phyloP scores from a whole-genome alignment of 2,888 invertebrate genomes.

The Ligdia adustata region DNA sequence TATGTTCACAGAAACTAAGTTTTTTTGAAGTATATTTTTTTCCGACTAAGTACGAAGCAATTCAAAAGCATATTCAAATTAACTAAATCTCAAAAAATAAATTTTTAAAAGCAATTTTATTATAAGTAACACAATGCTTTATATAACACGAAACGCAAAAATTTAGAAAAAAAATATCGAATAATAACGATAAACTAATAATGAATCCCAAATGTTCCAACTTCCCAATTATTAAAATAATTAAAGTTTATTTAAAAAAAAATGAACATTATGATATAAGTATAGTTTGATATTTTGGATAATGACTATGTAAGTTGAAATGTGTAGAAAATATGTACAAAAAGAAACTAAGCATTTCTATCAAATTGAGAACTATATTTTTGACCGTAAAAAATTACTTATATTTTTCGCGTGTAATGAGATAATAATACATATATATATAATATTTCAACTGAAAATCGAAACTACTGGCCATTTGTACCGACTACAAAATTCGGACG shows the following conservation, averaged over 20 bases:
- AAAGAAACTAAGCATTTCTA: conserved; percentile 47
- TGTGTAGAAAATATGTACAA: conserved; percentile 61
- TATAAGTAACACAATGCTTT: conserved; percentile 47
- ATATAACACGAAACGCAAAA: conserved; percentile 47
- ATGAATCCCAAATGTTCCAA: conserved; percentile 47
- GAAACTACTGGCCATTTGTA: conserved; percentile 42
- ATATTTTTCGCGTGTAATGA: conserved; percentile 42
- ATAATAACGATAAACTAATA: conserved; percentile 43
- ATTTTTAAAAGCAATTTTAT: conserved; percentile 41
- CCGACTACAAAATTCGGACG: conserved; percentile 47
- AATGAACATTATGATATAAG: conserved; percentile 40
- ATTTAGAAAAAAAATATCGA: conserved; percentile 35
- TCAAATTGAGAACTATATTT: conserved; percentile 46
- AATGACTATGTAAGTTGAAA: conserved; percentile 60
- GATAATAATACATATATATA: conserved; percentile 36
- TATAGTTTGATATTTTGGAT: conserved; percentile 54
- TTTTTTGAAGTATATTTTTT: conserved; percentile 38
- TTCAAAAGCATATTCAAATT: conserved; percentile 58
- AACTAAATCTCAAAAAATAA: conserved; percentile 30
- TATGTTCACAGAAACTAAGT: conserved; percentile 41
- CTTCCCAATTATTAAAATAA: conserved; percentile 46
- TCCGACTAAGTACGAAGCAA: conserved; percentile 73
- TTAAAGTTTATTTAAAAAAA: conserved; percentile 38
- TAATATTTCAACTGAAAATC: conserved; percentile 17
- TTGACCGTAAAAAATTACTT: conserved; percentile 30